phyloP scores from a whole-genome alignment of 2,888 invertebrate genomes.

The Agonopterix heracliana region DNA sequence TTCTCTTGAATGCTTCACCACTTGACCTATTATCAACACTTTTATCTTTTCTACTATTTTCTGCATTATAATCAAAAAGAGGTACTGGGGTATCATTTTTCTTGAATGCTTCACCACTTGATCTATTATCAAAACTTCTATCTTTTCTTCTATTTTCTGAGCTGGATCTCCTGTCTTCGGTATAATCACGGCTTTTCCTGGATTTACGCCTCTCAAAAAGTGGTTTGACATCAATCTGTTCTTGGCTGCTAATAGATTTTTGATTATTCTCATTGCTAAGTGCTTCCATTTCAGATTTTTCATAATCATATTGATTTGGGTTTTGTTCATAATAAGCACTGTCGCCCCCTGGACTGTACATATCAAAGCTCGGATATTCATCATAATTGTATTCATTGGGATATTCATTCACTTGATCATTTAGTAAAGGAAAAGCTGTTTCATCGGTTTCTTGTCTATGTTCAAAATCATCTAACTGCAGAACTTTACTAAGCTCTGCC shows the following conservation, averaged over 20 bases:
- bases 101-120: conserved; percentile 9
- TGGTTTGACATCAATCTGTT: conserved; percentile 17
- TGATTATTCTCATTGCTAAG: conserved; percentile 16
- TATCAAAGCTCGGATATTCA: conserved; percentile 14
- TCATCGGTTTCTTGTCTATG: conserved; percentile 33
- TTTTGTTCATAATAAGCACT: conserved; percentile 24
- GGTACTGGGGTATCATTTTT: conserved; percentile 26
- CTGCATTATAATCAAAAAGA: conserved; percentile 45
- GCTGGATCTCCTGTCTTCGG: conserved; percentile 19
- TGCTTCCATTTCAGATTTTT: conserved; percentile 13
- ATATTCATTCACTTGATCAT: neutral
- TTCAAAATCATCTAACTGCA: conserved; percentile 61
- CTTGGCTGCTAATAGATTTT: conserved; percentile 8
- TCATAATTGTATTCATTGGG: conserved; percentile 23
- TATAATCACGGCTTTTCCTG: conserved; percentile 24
- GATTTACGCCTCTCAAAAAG: conserved; percentile 39
- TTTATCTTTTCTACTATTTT: conserved; percentile 16
- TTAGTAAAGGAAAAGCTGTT: conserved; percentile 16
- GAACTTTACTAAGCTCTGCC: conserved; percentile 74
- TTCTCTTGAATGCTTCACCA: conserved; percentile 13
- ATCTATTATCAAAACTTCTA: conserved; percentile 28
- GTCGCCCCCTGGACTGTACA: conserved; percentile 1
- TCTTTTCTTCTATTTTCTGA: conserved; percentile 21
- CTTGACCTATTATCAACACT: conserved; percentile 19
- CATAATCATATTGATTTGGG: conserved; percentile 2